Base-by-base conservation (phyloP, 2,888 invertebrate species). In the Tetranychus piercei region DNA sequence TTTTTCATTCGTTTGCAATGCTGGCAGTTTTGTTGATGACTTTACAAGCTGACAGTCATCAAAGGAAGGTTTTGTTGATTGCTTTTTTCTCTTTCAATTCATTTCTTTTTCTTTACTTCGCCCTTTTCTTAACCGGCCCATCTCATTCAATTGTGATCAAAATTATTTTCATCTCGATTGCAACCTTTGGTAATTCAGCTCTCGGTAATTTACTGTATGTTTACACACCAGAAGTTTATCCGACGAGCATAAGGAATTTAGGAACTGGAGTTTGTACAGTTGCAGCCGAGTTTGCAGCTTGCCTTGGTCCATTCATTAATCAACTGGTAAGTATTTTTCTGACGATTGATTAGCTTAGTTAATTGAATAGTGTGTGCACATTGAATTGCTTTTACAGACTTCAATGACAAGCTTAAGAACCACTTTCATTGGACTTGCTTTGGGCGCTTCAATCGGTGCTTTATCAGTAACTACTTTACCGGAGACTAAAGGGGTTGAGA, bases 1-100 rank as follows among this genome's bases (percentile, higher is more conserved):
- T 82, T 70, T 85, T 55, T 55, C 9, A 88, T 79, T 90, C 77
- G 20, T 34, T 74, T 18, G 23, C 78, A 8, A 15, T 15, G 15
- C 9, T 15, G 15, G 9, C 55, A 15, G 55, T 55, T 9, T 15
- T 55, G 1, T 15, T 55, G 15, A 55, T 55, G 55, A 55, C 55
- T 3, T 15, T 55, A 9, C 1, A 7, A 15, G 55, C 55, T 9
- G 55, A 55, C 55, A 55, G 15, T 55, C 15, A 55, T 6, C 55
- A 15, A 55, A 9, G 55, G 15, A 55, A 55, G 15, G 55, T 55
- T 55, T 6, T 55, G 15, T 55, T 55, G 9, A 15, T 55, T 15
- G 3, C 55, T 55, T 55, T 55, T 15, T 55, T 55, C 15, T 9
- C 55, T 55, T 15, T 15, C 11, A 55, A 55, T 15, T 9, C 55